Conservation (phyloP, 1,140 invertebrate genomes). For the Aphis gossypii region DNA sequence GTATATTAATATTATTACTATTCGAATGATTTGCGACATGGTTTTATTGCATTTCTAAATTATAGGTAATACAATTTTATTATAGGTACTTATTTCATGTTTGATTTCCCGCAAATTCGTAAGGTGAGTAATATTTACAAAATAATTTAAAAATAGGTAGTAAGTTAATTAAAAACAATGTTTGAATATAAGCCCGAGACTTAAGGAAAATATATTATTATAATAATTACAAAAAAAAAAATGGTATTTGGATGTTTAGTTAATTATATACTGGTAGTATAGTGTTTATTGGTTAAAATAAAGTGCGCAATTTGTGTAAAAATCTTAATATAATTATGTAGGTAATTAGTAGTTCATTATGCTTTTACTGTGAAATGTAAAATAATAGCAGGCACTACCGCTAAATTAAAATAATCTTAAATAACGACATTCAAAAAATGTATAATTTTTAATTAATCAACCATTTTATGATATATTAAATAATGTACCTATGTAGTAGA, state of each 20-base stretch:
- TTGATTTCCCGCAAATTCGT: neutral
- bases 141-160: neutral
- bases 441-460: neutral
- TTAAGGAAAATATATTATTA: neutral
- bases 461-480: neutral
- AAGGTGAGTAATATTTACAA: neutral
- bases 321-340: neutral
- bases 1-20: neutral
- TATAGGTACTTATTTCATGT: neutral
- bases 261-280: neutral
- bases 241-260: neutral
- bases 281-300: neutral
- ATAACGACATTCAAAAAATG: neutral
- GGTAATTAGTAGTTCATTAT: neutral
- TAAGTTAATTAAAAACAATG: neutral
- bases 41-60: neutral
- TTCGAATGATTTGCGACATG: neutral
- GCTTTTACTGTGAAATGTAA: neutral
- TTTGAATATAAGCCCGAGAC: neutral
- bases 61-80: neutral
- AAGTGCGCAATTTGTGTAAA: neutral
- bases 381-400: neutral
- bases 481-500: neutral
- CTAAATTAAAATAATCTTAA: neutral
- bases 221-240: neutral